Evolutionary conservation across 2,888 invertebrate species (phyloP).

Genomic region (Invenusta paracnida): DNA sequence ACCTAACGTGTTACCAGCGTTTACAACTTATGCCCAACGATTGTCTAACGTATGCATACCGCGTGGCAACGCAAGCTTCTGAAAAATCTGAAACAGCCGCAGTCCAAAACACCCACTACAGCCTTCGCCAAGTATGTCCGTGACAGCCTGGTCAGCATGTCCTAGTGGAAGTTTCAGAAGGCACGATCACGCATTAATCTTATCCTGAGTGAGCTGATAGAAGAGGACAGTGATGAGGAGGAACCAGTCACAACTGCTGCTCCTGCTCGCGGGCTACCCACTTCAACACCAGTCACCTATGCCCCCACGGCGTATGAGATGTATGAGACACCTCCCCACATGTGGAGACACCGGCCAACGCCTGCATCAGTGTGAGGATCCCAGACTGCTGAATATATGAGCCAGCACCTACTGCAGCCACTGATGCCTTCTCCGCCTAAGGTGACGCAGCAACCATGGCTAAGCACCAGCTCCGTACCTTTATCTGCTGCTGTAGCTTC

Average conservation of each 20-base stretch:
- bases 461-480: no score
- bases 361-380: not conserved
- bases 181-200: slow-evolving; percentile 43
- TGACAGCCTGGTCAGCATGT: slow-evolving; percentile 45
- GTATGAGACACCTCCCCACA: not conserved
- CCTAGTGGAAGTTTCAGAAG: slow-evolving; percentile 44
- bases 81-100: slow-evolving; percentile 42
- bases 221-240: slow-evolving; percentile 46
- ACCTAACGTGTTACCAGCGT: not conserved
- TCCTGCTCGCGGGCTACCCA: not conserved
- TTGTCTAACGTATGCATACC: not conserved
- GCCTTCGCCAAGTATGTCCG: slow-evolving; percentile 46
- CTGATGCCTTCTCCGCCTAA: no score
- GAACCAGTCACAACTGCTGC: not conserved
- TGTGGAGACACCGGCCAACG: not conserved
- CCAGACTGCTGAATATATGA: not conserved
- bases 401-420: no score
- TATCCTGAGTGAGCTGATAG: slow-evolving; percentile 45
- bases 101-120: slow-evolving; percentile 40
- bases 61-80: slow-evolving; percentile 35
- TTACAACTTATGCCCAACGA: not conserved
- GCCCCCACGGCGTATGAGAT: no score
- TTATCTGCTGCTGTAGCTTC: no score
- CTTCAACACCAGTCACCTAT: no score
- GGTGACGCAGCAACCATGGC: no score